These are phyloP conservation scores for Syrmaticus mikado DNA, from an alignment of 2,113 vertebrate species.

Conservation along the genomic window DNA sequence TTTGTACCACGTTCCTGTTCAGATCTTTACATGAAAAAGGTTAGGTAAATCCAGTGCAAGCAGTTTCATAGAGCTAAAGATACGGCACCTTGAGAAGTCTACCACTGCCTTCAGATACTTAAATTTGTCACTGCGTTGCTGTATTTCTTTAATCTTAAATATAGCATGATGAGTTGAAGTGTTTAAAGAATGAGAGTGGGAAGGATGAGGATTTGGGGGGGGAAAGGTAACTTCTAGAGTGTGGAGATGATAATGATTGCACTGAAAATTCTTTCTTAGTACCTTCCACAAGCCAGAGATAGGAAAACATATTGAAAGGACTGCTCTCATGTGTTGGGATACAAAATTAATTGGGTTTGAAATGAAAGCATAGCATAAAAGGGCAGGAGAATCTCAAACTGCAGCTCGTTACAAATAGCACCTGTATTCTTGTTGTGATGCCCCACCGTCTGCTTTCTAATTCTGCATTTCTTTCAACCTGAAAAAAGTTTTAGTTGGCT, in stretches of 20 bases:
- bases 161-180: neutral
- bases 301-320: neutral
- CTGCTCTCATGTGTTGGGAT: neutral
- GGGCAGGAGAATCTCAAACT: neutral
- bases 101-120: neutral
- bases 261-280: neutral
- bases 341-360: neutral
- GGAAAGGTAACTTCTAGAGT: neutral
- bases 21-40: neutral
- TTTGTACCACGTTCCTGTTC: neutral
- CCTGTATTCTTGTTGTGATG: neutral
- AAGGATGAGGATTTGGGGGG: neutral
- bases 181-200: neutral
- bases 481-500: neutral
- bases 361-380: neutral
- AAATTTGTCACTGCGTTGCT: neutral
- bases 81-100: fast-evolving
- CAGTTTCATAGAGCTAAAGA: neutral
- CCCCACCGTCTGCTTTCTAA: neutral
- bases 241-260: neutral
- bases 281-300: neutral
- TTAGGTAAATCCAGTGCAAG: neutral
- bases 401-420: neutral
- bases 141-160: neutral
- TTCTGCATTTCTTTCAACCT: neutral